Base-by-base conservation (phyloP, 2,113 vertebrate genomes). In the Herpailurus yagouaroundi region DNA sequence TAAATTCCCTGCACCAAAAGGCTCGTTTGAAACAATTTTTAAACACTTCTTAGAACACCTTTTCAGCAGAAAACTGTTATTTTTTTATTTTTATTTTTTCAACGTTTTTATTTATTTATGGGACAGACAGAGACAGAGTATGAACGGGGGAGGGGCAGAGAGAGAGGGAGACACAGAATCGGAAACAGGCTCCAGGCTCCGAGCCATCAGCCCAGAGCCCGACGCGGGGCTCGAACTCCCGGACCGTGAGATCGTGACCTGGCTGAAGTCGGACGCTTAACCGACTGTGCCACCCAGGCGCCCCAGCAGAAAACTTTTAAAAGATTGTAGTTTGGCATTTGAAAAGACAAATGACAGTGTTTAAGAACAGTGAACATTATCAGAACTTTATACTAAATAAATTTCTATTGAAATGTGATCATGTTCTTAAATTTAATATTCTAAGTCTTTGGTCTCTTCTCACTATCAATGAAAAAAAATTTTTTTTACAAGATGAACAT, bases 341-440 rank as follows among this genome's bases (percentile, higher is more conserved):
- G 52, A 97, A 81, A 92, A 77, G 71, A 55, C 29, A 83, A 88
- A 69, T 92, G 5, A 76, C 12, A 36, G 33, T 94, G 64, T 64
- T 80, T 92, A 89, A 48, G 5, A 85, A 79, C 18, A 91, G 12
- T 82, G 85, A 90, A 36, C 15, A 68, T 52, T 68, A 76, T 81
- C 87, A 74, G 16, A 80, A n/a, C 33, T 94, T 94, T 77, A 71
- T 89, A 50, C 82, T 86, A 83, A 79, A 36, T 36, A 45, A 29
- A 31, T 71, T 80, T 90, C 29, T n/a, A 60, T 19, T 50, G 55
- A 57, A 76, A 52, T 80, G 64, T 48, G 64, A 55, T 15, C 80
- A 16, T 50, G 33, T 50, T 73, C 18, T 91, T 94, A 76, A 90
- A 68, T 63, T 84, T 93, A 96, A 73, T 87, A 52, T 50, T 92